Evolutionary conservation across 2,888 invertebrate species (phyloP), one percentile per base, ranked within the genome.

Genomic region (Eupelmus urozonus): DNA sequence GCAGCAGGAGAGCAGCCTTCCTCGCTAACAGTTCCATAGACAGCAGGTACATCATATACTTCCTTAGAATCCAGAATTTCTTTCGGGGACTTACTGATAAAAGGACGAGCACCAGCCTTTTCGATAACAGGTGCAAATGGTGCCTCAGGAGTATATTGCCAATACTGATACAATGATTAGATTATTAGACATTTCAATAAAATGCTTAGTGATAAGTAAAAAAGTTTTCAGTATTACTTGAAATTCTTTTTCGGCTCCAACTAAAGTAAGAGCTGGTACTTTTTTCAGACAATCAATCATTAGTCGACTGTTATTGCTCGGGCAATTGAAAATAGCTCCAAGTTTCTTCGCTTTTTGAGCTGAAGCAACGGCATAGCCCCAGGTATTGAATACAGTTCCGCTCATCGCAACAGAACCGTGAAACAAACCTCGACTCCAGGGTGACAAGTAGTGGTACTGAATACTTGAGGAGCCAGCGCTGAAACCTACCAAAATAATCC

Each of bases 401-500:
- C 95, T 95, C 86, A 93, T 92, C 0, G 94, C 94, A 63, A 94
- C 92, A 13, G 93, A 94, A n/a, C 29, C 25, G 16, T 69, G 69
- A 11, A 70, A 71, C 3, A 76, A 59, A 42, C 1, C 40, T 51
- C 3, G 63, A 62, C n/a, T 34, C 34, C 2, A 40, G 29, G 2
- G 93, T 92, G 0, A 94, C 93, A 16, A 95, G 82, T 81, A 93
- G 92, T 81, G 95, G 95, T 79, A 94, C 92, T 85, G 95, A 0
- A 94, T 94, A 82, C 95, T 94, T 2, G 93, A 94, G 40, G 93
- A 95, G 0, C 96, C 96, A 0, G 95, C 94, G 1, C 95, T 95
- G 85, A 92, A 91, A 1, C 96, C 95, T 0, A 92, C 88, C 4
- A 95, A 86, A 0, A 94, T 94, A 27, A 95, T 91, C 70, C 93